Base-by-base conservation (phyloP, 2,888 invertebrate genomes). In the Tenthredo mesomela region DNA sequence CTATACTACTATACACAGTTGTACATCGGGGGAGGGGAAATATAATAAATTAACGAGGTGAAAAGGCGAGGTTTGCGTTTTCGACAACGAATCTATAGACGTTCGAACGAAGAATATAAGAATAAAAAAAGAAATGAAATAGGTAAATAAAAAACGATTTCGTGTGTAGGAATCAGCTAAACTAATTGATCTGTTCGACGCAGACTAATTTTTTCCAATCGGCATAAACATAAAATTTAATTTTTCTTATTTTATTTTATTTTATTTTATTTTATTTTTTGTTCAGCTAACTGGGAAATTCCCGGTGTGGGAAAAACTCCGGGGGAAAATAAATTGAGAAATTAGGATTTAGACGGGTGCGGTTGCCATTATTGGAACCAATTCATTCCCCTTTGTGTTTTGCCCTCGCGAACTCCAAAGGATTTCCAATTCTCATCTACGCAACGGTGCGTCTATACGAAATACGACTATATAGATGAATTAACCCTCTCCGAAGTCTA, bases 281-380 rank as follows among this genome's bases (percentile, higher is more conserved):
- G 7, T 67, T 33, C 29, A 33, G 18, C 33, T 9, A n/a, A 40
- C 40, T 18, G 67, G 67, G 18, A 25, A 61, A 61, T 61, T 61
- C 61, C 4, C 61, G 2, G 3, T 5, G 61, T 61, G 54, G 54
- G n/a, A 54, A 50, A 77, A 77, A 5, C 47, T 29, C 50, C 1
- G 50, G 15, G 15, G 33, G 33, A 54, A 40, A 80, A 80, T 80
- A 61, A 80, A 80, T 80, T 80, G 80, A 61, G 61, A 58, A 61
- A 80, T 61, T 61, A 40, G 58, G 80, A 78, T 50, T 77, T 25
- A 54, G 75, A 77, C 50, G 43, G 78, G 33, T 6, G 33, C 40
- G 80, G 58, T 80, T 40, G 80, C 40, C 58, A 80, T 80, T 80
- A 80, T 80, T 80, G 80, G 80, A 58, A 80, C 61, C 80, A 37